Conservation (phyloP, 30 jellyfish, hydroid and myxozoan species). For the Turritopsis dohrnii region DNA sequence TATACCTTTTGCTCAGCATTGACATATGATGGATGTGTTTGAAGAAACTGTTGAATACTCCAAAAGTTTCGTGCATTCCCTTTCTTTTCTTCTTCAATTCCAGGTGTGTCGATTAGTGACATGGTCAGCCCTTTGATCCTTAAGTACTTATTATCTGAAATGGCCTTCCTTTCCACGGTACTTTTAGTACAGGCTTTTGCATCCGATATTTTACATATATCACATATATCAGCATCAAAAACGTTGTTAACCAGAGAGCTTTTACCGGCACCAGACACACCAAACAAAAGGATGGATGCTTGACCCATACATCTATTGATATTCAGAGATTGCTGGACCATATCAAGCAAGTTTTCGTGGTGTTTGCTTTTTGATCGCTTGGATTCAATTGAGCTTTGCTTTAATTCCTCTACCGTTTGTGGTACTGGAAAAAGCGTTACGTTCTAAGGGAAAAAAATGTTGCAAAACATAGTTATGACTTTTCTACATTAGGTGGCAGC, state of each 20-base stretch:
- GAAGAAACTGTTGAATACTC: background rate
- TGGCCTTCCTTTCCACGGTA: background rate
- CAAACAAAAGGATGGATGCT: slow-evolving; percentile 14
- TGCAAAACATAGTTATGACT: background rate
- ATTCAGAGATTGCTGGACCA: background rate
- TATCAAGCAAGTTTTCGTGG: background rate
- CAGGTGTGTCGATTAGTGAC: slow-evolving; percentile 9
- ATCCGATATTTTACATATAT: background rate
- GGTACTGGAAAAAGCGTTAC: background rate
- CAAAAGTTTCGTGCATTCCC: background rate
- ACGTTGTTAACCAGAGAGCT: background rate
- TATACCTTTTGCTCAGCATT: background rate
- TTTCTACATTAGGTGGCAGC: background rate
- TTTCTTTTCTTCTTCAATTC: background rate
- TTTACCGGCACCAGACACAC: slow-evolving; percentile 37
- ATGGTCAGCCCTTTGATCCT: background rate
- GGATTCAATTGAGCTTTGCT: background rate
- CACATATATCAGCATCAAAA: background rate
- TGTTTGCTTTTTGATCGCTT: background rate
- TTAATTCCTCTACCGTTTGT: background rate
- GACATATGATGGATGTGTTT: background rate
- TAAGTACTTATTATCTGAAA: background rate
- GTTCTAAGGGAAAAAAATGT: no score
- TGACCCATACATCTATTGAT: background rate
- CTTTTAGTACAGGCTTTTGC: background rate